Conservation (phyloP, 2,888 invertebrate species). For the Rhynchonema sp. region DNA sequence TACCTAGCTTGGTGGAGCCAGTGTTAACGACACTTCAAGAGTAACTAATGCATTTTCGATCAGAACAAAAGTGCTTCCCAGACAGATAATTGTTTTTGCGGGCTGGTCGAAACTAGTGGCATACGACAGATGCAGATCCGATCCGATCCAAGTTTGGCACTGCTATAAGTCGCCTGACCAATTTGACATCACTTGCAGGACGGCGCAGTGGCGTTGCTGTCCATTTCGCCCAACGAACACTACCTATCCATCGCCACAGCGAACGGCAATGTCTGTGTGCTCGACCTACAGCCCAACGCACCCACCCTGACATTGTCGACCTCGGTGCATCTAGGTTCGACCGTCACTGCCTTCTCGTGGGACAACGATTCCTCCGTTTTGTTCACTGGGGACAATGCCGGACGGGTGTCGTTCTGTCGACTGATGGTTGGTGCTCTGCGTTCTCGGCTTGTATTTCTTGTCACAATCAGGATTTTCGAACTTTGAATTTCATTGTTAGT, state of each 20-base stretch:
- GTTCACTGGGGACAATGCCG: slow-evolving; percentile 23
- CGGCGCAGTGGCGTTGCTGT: slow-evolving; percentile 15
- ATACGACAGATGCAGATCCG: background rate
- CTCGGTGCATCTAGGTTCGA: slow-evolving; percentile 9
- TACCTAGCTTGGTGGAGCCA: too few relatives aligned
- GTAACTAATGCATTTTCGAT: too few relatives aligned
- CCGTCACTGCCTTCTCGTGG: slow-evolving; percentile 23
- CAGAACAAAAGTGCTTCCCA: too few relatives aligned
- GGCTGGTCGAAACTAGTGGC: too few relatives aligned
- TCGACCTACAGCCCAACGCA: background rate
- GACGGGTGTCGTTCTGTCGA: slow-evolving; percentile 6
- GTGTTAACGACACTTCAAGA: too few relatives aligned
- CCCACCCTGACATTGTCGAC: background rate
- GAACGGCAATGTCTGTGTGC: background rate
- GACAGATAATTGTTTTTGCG: too few relatives aligned
- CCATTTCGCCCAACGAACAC: slow-evolving; percentile 21
- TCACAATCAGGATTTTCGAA: too few relatives aligned
- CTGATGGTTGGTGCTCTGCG: background rate
- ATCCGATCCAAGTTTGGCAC: background rate
- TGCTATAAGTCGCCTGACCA: too few relatives aligned
- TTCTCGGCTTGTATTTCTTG: too few relatives aligned
- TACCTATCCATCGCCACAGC: slow-evolving; percentile 20
- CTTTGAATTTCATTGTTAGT: too few relatives aligned
- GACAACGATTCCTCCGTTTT: slow-evolving; percentile 14
- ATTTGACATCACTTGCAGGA: slow-evolving; percentile 22